phyloP scores from a whole-genome alignment of 2,797 vertebrate genomes.

The Hyperoplus immaculatus region DNA sequence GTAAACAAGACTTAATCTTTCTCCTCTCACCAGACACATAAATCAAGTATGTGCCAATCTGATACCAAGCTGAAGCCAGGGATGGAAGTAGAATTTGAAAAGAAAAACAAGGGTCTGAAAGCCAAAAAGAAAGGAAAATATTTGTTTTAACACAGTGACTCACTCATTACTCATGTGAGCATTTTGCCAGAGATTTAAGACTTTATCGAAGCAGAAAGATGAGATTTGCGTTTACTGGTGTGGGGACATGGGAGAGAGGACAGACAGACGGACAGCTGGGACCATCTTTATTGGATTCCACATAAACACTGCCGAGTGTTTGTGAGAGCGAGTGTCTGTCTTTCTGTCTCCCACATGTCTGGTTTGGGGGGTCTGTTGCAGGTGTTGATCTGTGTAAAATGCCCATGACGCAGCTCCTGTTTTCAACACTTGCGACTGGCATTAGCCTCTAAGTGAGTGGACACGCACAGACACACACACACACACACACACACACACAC shows the following conservation, averaged over 20 bases:
- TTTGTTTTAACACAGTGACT: conserved; percentile 6
- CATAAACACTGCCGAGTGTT: conserved; percentile 59
- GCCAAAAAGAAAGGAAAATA: background rate
- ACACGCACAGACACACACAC: background rate
- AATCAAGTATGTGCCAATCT: conserved; percentile 14
- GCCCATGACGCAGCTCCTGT: conserved; percentile 60
- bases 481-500: conserved; percentile 11
- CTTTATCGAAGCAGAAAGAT: conserved; percentile 18
- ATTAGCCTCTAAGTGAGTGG: conserved; percentile 24
- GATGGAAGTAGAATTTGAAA: conserved; percentile 15
- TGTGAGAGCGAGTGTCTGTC: conserved; percentile 47
- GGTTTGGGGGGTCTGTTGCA: conserved; percentile 52
- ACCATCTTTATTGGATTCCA: conserved; percentile 70
- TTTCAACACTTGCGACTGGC: conserved; percentile 48
- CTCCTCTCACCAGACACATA: background rate
- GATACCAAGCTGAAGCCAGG: background rate
- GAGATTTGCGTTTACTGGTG: conserved; percentile 31
- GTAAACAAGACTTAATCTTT: background rate
- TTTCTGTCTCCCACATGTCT: conserved; percentile 49
- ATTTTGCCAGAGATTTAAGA: conserved; percentile 19
- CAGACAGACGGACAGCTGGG: conserved; percentile 71
- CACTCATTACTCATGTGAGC: background rate
- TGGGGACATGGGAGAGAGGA: conserved; percentile 25
- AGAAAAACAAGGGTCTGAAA: conserved; percentile 4
- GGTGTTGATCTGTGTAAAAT: conserved; percentile 72